These are phyloP conservation scores for Enchytraeus crypticus DNA, from an alignment of 2,888 invertebrate genomes.

Conservation along the genomic window DNA sequence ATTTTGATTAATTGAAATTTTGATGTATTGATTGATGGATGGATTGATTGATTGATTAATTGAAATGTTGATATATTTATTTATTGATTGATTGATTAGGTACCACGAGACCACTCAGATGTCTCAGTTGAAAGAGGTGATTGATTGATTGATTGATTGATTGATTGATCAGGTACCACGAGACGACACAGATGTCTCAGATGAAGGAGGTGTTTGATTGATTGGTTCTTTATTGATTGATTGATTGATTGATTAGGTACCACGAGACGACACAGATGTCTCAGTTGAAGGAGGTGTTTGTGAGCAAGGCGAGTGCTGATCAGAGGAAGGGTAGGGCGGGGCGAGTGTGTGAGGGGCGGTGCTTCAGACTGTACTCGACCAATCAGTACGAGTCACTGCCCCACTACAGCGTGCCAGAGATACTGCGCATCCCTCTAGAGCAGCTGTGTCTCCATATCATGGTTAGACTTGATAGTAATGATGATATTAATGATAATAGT, in stretches of 20 bases:
- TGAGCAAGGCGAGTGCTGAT: conserved; percentile 42
- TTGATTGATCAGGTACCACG: too few relatives aligned
- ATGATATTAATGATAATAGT: neutral
- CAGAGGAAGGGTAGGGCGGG: conserved; percentile 45
- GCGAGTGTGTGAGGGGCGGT: conserved; percentile 39
- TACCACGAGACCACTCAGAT: too few relatives aligned
- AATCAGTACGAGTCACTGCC: conserved; percentile 28
- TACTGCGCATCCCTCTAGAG: conserved; percentile 43
- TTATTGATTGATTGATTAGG: too few relatives aligned
- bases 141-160: too few relatives aligned
- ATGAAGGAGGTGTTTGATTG: too few relatives aligned
- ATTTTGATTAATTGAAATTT: too few relatives aligned
- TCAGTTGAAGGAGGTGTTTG: conserved; percentile 39
- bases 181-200: too few relatives aligned
- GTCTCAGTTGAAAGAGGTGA: too few relatives aligned
- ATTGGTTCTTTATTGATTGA: too few relatives aligned
- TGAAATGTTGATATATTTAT: too few relatives aligned
- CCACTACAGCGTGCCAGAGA: conserved; percentile 38
- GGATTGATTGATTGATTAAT: too few relatives aligned
- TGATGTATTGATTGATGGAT: too few relatives aligned
- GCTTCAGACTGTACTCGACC: conserved; percentile 40
- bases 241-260: conserved; percentile 40
- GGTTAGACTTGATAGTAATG: conserved; percentile 26
- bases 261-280: conserved; percentile 43
- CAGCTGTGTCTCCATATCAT: conserved; percentile 45